Evolutionary conservation across 1,140 invertebrate species (phyloP).

Genomic region (Zaprionus vittiger): DNA sequence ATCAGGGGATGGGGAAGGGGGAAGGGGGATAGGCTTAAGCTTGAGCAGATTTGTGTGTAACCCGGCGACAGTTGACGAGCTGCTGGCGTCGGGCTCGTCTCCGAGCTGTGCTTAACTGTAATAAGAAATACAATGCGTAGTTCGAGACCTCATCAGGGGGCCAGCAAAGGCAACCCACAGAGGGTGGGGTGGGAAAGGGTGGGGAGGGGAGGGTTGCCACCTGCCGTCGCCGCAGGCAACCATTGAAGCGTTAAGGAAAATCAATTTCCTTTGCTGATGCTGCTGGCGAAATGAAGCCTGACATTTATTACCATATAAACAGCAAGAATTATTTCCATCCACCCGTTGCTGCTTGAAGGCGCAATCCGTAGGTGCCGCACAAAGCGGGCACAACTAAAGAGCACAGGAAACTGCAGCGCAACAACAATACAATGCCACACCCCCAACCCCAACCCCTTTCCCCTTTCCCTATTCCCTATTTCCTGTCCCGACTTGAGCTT

Average conservation of each 20-base stretch:
- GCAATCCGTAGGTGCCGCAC: conserved; percentile 26
- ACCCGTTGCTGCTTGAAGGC: neutral
- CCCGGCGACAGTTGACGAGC: conserved; percentile 58
- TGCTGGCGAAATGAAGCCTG: conserved; percentile 58
- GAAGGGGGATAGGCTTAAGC: conserved; percentile 21
- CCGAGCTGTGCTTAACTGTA: conserved; percentile 25
- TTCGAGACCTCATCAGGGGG: neutral
- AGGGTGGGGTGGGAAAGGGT: no score
- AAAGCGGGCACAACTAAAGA: conserved; percentile 53
- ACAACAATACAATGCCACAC: conserved; percentile 58
- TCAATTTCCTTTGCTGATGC: conserved; percentile 66
- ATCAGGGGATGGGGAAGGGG: neutral
- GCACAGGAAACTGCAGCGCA: conserved; percentile 60
- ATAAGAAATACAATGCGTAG: conserved; percentile 41
- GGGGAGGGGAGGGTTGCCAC: neutral
- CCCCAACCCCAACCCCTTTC: neutral
- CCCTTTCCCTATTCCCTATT: neutral
- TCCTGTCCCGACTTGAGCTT: neutral
- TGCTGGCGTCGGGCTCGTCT: conserved; percentile 8
- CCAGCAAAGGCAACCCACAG: neutral
- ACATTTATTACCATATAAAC: conserved; percentile 81
- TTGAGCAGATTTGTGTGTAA: conserved; percentile 48
- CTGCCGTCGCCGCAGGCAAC: conserved; percentile 16
- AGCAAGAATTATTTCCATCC: conserved; percentile 57
- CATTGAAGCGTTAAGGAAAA: conserved; percentile 69